These are phyloP conservation scores for Cacoxenus indagator DNA, from an alignment of 2,888 invertebrate species.

Conservation along the genomic window DNA sequence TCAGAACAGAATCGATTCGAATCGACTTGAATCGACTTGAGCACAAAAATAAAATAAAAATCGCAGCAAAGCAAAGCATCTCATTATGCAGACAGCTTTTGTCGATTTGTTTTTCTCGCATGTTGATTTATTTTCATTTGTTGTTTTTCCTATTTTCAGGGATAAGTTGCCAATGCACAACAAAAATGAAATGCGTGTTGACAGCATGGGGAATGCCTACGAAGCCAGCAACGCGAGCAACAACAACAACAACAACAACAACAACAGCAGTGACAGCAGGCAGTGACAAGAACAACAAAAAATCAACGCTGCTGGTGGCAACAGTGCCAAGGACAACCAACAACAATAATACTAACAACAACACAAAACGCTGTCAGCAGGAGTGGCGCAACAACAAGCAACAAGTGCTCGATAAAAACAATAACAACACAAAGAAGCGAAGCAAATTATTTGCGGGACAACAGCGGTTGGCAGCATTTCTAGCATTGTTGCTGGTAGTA, in stretches of 20 bases:
- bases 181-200: constrained; percentile 70
- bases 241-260: constrained; percentile 29
- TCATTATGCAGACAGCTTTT: neutral
- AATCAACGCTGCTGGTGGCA: neutral
- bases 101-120: constrained; percentile 17
- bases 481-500: constrained; percentile 43
- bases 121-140: constrained; percentile 16
- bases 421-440: constrained; percentile 25
- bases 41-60: too few relatives aligned
- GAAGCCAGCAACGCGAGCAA: constrained; percentile 49
- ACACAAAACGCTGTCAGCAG: neutral
- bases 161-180: constrained; percentile 65
- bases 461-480: constrained; percentile 14
- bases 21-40: neutral
- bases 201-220: constrained; percentile 57
- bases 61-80: neutral
- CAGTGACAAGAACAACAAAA: neutral
- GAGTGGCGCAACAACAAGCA: neutral
- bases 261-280: constrained; percentile 28
- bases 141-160: constrained; percentile 25
- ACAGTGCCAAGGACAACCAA: neutral
- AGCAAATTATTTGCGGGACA: constrained; percentile 13
- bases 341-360: constrained; percentile 24
- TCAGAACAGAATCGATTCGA: neutral
- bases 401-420: constrained; percentile 7